A percentile compares a stretch with the other conserved stretches of the same genome.
phyloP scores from a whole-genome alignment of 64 coral and sea anemone species.

The Acropora tenuis region DNA sequence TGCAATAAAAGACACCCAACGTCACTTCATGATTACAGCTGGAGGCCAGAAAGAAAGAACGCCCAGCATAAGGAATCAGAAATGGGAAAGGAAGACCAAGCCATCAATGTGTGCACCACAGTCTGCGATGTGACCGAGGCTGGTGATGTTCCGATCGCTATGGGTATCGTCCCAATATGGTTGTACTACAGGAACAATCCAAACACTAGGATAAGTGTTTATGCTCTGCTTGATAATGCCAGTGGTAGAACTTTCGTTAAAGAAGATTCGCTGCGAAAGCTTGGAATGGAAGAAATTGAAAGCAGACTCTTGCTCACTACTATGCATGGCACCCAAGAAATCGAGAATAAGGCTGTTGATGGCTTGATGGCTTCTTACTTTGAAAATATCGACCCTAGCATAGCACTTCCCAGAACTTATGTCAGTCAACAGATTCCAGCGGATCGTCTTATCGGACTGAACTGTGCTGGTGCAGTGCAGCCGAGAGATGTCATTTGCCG shows the following conservation, averaged over 20 bases:
- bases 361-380: slow-evolving; percentile 41
- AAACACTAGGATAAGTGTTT: slow-evolving; percentile 43
- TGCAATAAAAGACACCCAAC: slow-evolving; percentile 50
- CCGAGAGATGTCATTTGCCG: slow-evolving; percentile 13
- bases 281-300: slow-evolving; percentile 58
- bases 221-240: slow-evolving; percentile 74
- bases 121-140: slow-evolving; percentile 51
- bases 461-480: slow-evolving; percentile 31
- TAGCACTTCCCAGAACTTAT: slow-evolving; percentile 30
- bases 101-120: slow-evolving; percentile 5
- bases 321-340: slow-evolving; percentile 64
- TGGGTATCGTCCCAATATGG: slow-evolving; percentile 70
- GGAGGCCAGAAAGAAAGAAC: slow-evolving; percentile 17
- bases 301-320: slow-evolving; percentile 65
- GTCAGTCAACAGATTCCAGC: slow-evolving; percentile 43
- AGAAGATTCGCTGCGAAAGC: slow-evolving; percentile 26
- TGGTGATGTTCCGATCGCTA: slow-evolving; percentile 40
- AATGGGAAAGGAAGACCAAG: background rate
- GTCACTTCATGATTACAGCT: slow-evolving; percentile 26
- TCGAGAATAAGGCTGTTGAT: slow-evolving; percentile 39
- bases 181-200: slow-evolving; percentile 56
- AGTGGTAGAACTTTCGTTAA: slow-evolving; percentile 83
- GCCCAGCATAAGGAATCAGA: background rate
- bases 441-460: slow-evolving; percentile 31
- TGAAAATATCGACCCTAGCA: background rate